Evolutionary conservation across 2,797 vertebrate genomes (phyloP).

Genomic region (Phataginus tetradactyla): DNA sequence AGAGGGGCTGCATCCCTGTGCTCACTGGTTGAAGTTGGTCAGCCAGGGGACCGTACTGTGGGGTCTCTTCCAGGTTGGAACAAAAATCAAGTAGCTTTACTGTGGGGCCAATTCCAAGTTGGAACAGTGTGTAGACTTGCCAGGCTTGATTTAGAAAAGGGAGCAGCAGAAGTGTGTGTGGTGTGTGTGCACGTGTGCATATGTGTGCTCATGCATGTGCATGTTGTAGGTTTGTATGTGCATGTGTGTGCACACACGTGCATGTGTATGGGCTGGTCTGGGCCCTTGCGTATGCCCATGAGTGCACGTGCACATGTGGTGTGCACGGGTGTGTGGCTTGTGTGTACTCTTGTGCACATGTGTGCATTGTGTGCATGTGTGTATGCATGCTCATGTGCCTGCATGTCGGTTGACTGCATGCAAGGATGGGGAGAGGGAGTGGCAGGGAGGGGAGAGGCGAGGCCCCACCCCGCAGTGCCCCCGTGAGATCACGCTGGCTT

Average conservation of each 20-base stretch:
- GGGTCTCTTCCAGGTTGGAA: accelerated
- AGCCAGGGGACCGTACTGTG: accelerated
- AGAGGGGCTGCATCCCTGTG: accelerated
- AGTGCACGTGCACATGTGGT: accelerated
- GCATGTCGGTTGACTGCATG: not conserved
- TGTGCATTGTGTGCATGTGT: not conserved
- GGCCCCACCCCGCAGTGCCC: accelerated
- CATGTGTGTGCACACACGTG: too few relatives aligned
- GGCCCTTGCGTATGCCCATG: too few relatives aligned
- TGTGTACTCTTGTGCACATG: accelerated
- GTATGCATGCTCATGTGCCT: accelerated
- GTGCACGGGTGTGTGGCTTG: too few relatives aligned
- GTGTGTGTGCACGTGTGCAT: accelerated
- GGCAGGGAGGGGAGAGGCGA: too few relatives aligned
- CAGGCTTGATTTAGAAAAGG: not conserved
- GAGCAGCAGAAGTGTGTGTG: not conserved
- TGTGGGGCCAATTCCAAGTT: accelerated
- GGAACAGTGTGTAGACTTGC: not conserved
- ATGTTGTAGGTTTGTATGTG: too few relatives aligned
- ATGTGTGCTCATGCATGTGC: accelerated
- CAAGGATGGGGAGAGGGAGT: too few relatives aligned
- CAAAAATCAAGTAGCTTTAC: too few relatives aligned
- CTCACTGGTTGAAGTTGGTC: accelerated
- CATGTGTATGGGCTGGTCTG: too few relatives aligned
- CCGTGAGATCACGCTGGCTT: not conserved